Evolutionary conservation across 2,888 invertebrate genomes (phyloP).

Genomic region (Volucella inanis): DNA sequence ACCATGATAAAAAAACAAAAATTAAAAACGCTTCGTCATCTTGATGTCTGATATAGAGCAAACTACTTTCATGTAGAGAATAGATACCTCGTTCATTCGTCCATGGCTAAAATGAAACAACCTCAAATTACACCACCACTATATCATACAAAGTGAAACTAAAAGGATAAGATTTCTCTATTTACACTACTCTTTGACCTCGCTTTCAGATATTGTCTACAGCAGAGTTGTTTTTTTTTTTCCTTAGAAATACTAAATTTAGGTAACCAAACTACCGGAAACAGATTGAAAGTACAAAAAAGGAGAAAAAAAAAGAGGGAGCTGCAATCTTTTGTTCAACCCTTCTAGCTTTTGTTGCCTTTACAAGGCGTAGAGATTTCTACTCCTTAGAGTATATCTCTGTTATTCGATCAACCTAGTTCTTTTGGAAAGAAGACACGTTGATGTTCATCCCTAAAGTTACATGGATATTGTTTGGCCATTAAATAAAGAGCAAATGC

Average conservation of each 20-base stretch:
- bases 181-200: neutral
- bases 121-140: too few relatives aligned
- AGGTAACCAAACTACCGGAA: conserved; percentile 6
- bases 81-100: too few relatives aligned
- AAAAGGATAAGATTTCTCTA: neutral
- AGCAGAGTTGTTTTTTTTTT: neutral
- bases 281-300: neutral
- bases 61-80: too few relatives aligned
- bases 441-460: conserved; percentile 4
- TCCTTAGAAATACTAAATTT: neutral
- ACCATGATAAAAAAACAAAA: too few relatives aligned
- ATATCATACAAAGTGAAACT: too few relatives aligned
- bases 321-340: conserved; percentile 27
- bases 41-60: too few relatives aligned
- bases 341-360: conserved; percentile 29
- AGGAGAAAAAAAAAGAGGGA: neutral
- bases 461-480: conserved; percentile 31
- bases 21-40: too few relatives aligned
- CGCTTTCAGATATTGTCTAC: conserved; percentile 16
- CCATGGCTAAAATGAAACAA: too few relatives aligned
- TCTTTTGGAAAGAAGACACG: conserved; percentile 3
- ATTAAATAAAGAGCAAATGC: conserved; percentile 59
- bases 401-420: conserved; percentile 35
- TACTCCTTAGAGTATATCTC: neutral
- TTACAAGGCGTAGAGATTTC: conserved; percentile 20